A percentile compares a stretch with the other conserved stretches of the same genome.
These are phyloP conservation scores for Etheostoma nigrum DNA, from an alignment of 2,797 vertebrate species.

Conservation along the genomic window DNA sequence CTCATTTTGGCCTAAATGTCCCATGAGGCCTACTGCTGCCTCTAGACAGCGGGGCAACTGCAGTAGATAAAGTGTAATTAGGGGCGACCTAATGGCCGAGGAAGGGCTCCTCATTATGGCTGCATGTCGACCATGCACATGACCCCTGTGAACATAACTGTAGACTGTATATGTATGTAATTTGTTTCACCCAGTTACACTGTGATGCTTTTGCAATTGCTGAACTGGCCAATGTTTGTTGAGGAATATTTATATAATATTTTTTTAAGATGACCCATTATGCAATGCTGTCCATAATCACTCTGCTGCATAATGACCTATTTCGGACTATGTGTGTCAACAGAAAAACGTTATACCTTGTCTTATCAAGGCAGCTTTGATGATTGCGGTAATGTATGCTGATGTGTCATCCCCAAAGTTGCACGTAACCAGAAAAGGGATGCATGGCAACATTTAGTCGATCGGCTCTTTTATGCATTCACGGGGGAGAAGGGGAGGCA, in stretches of 20 bases:
- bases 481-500: conserved; percentile 19
- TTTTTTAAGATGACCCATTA: not conserved
- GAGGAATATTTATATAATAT: conserved; percentile 11
- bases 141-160: conserved; percentile 40
- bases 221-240: not conserved
- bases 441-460: conserved; percentile 7
- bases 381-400: not conserved
- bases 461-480: conserved; percentile 19
- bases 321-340: not conserved
- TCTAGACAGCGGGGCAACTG: conserved; percentile 27
- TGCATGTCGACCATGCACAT: conserved; percentile 66
- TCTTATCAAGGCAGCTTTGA: not conserved
- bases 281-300: not conserved
- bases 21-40: conserved; percentile 46
- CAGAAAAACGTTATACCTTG: too few relatives aligned
- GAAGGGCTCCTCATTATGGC: conserved; percentile 72
- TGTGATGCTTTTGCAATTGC: not conserved
- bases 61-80: conserved; percentile 73
- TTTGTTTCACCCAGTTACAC: not conserved
- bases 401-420: conserved; percentile 3
- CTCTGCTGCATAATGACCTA: not conserved
- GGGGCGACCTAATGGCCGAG: conserved; percentile 58
- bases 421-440: not conserved
- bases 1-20: conserved; percentile 49
- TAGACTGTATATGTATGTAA: not conserved